Conservation (phyloP, 2,113 vertebrate genomes). For the Aythya baeri region DNA sequence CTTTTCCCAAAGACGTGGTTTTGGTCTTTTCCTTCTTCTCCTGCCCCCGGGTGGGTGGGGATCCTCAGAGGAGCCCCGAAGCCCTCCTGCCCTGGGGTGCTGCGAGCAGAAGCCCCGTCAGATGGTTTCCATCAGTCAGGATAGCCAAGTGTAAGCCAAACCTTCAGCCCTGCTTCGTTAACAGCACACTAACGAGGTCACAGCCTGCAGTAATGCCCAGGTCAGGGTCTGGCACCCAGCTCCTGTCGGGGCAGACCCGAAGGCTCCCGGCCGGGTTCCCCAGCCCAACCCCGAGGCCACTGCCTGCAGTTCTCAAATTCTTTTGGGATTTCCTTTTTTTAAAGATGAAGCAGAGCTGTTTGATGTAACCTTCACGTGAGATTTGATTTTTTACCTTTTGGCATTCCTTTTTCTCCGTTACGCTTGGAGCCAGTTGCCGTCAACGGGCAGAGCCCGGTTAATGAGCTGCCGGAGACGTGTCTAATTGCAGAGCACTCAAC, state of each 20-base stretch:
- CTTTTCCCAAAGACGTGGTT: neutral
- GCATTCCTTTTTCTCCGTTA: accelerated
- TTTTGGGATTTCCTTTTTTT: neutral
- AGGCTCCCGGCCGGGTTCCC: neutral
- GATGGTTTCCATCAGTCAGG: neutral
- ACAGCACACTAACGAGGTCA: accelerated
- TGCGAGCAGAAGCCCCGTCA: too few relatives aligned
- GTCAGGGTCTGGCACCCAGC: too few relatives aligned
- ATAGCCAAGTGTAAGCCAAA: accelerated
- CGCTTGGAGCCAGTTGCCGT: neutral
- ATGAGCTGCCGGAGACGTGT: neutral
- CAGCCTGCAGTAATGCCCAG: neutral
- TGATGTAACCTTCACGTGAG: neutral
- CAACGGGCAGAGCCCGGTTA: neutral
- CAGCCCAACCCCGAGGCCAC: too few relatives aligned
- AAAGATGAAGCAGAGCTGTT: neutral
- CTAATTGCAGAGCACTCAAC: neutral
- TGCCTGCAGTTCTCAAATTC: neutral
- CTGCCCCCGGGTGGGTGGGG: neutral
- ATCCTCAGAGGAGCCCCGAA: too few relatives aligned
- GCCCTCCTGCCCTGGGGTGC: neutral
- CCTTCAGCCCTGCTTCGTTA: neutral
- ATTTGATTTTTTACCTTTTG: neutral
- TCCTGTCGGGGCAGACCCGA: too few relatives aligned
- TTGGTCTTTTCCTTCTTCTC: neutral